A percentile compares a stretch with the other conserved stretches of the same genome.
phyloP scores from a whole-genome alignment of 2,113 vertebrate species.

The Pomatostomus ruficeps region DNA sequence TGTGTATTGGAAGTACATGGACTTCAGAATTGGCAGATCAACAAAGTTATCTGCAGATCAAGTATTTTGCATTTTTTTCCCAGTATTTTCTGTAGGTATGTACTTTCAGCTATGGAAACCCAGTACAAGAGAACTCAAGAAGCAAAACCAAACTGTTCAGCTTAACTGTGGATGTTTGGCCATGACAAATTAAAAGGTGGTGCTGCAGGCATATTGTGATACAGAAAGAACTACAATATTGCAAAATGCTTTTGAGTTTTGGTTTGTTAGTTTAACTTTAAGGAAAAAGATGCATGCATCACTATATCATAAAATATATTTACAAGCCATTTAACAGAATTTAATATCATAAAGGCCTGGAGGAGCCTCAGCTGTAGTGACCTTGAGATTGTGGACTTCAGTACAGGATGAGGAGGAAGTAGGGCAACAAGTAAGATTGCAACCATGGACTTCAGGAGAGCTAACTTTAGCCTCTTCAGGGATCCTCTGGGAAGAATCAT shows the following conservation, averaged over 20 bases:
- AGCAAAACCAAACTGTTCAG: background rate
- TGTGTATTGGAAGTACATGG: background rate
- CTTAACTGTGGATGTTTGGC: background rate
- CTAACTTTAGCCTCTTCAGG: background rate
- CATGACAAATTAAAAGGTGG: background rate
- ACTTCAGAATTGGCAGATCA: background rate
- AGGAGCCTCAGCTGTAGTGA: background rate
- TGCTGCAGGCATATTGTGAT: background rate
- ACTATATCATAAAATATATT: background rate
- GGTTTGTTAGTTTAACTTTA: background rate
- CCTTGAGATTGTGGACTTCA: background rate
- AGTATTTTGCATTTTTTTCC: background rate
- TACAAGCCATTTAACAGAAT: background rate
- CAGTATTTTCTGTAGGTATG: background rate
- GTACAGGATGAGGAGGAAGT: accelerated
- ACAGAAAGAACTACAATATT: background rate
- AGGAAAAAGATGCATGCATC: background rate
- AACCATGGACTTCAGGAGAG: background rate
- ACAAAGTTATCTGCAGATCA: background rate
- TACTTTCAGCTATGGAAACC: background rate
- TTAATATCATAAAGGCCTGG: background rate
- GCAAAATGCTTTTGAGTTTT: background rate
- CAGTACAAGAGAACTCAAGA: background rate
- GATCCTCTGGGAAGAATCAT: background rate
- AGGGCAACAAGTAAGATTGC: background rate